Conservation (phyloP, 2,113 vertebrate genomes). For the Gila orcuttii region DNA sequence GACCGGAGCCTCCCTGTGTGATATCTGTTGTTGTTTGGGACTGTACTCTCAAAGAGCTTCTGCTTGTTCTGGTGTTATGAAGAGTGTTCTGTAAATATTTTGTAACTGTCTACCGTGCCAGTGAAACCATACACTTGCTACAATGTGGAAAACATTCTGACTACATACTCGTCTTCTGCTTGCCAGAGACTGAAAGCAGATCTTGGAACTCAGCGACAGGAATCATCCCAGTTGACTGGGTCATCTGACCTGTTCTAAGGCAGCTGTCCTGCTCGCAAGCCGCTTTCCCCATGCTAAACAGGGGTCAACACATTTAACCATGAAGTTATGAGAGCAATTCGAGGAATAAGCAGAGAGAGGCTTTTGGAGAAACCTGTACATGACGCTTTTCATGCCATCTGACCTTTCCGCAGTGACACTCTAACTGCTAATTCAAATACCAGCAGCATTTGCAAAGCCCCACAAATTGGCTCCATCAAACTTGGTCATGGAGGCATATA, state of each 20-base stretch:
- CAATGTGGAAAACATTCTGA: conserved; percentile 46
- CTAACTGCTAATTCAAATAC: conserved; percentile 47
- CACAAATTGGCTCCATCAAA: conserved; percentile 8
- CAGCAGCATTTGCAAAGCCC: conserved; percentile 5
- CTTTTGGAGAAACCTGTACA: conserved; percentile 37
- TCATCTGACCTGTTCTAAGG: conserved; percentile 34
- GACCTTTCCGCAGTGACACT: conserved; percentile 46
- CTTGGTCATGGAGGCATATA: conserved; percentile 13
- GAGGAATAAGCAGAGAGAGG: conserved; percentile 47
- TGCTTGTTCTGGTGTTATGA: conserved; percentile 12
- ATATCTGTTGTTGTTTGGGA: background rate
- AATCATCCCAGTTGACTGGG: conserved; percentile 45
- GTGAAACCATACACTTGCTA: conserved; percentile 35
- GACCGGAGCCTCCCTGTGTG: background rate
- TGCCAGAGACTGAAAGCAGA: conserved; percentile 41
- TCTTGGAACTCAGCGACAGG: background rate
- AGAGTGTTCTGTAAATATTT: conserved; percentile 44
- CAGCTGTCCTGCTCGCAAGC: conserved; percentile 39
- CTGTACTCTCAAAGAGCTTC: background rate
- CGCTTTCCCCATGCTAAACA: conserved; percentile 32
- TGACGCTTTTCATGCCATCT: conserved; percentile 36
- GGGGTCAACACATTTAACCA: conserved; percentile 50
- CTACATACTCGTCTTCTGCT: conserved; percentile 33
- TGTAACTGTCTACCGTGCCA: conserved; percentile 25
- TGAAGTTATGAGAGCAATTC: conserved; percentile 44